Conservation (phyloP, 2,888 invertebrate genomes). For the Lycia hirtaria region DNA sequence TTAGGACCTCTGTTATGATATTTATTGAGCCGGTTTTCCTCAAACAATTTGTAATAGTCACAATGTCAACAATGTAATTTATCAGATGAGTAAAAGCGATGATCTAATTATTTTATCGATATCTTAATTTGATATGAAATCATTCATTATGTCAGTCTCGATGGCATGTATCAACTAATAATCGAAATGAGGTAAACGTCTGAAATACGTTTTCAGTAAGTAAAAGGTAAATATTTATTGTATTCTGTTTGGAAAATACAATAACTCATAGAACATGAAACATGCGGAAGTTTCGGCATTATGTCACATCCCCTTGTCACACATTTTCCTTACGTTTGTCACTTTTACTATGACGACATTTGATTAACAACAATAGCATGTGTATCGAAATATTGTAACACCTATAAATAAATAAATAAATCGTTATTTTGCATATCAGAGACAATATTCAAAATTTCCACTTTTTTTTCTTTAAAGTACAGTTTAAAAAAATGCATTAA, state of each 20-base stretch:
- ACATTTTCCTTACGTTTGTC: background rate
- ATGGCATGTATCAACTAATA: constrained; percentile 9
- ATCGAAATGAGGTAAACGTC: constrained; percentile 26
- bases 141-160: constrained; percentile 15
- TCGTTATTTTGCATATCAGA: too few relatives aligned
- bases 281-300: constrained; percentile 4
- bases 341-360: background rate
- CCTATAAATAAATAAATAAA: too few relatives aligned
- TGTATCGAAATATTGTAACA: too few relatives aligned
- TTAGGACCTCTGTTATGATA: background rate
- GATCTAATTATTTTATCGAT: constrained; percentile 39
- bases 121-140: constrained; percentile 14
- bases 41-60: constrained; percentile 18
- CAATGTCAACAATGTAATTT: constrained; percentile 15
- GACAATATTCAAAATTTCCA: too few relatives aligned
- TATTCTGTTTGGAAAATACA: constrained; percentile 10
- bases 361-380: too few relatives aligned
- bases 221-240: background rate
- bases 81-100: constrained; percentile 36
- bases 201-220: constrained; percentile 17
- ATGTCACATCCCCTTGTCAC: constrained; percentile 4
- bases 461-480: too few relatives aligned
- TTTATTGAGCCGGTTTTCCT: constrained; percentile 12
- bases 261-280: constrained; percentile 2
- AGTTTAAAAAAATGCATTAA: too few relatives aligned